These are phyloP conservation scores for Ips typographus DNA, from an alignment of 1,140 invertebrate genomes.

Conservation along the genomic window DNA sequence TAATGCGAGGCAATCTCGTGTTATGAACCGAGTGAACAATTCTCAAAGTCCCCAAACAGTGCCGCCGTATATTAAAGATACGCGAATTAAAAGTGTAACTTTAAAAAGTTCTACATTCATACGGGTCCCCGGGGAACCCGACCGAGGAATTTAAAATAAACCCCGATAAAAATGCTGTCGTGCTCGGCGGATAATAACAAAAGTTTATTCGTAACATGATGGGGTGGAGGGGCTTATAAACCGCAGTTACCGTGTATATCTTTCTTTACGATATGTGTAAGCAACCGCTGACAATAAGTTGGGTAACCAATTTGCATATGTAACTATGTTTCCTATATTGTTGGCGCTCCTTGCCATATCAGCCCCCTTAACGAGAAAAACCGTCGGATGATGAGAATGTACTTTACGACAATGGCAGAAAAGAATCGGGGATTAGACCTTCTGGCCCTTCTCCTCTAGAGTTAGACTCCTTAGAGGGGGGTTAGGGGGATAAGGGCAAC, in stretches of 20 bases:
- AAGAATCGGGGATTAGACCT: slow-evolving; percentile 25
- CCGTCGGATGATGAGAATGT: slow-evolving; percentile 25
- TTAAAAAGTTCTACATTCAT: slow-evolving; percentile 27
- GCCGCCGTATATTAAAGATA: slow-evolving; percentile 20
- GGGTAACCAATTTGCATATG: slow-evolving; percentile 48
- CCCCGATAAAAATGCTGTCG: slow-evolving; percentile 33
- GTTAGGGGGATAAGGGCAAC: too few relatives aligned
- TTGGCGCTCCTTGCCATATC: slow-evolving; percentile 2
- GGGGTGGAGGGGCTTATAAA: slow-evolving; percentile 33
- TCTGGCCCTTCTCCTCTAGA: neutral
- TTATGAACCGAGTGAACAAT: too few relatives aligned
- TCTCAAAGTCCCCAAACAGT: neutral
- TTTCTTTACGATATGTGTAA: slow-evolving; percentile 44
- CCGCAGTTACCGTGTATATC: slow-evolving; percentile 33
- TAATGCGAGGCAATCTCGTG: too few relatives aligned
- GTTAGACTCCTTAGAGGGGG: too few relatives aligned
- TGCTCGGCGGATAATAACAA: slow-evolving; percentile 29
- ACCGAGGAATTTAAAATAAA: slow-evolving; percentile 28
- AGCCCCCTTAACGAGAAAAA: slow-evolving; percentile 19
- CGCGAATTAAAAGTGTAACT: slow-evolving; percentile 29
- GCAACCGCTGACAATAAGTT: slow-evolving; percentile 44
- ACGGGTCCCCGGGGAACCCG: slow-evolving; percentile 14
- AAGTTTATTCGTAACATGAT: slow-evolving; percentile 32
- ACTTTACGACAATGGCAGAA: slow-evolving; percentile 33
- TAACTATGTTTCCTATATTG: slow-evolving; percentile 46